Evolutionary conservation across 2,797 vertebrate species (phyloP), one percentile per base, ranked within the genome.

Genomic region (Rhinichthys osculus): DNA sequence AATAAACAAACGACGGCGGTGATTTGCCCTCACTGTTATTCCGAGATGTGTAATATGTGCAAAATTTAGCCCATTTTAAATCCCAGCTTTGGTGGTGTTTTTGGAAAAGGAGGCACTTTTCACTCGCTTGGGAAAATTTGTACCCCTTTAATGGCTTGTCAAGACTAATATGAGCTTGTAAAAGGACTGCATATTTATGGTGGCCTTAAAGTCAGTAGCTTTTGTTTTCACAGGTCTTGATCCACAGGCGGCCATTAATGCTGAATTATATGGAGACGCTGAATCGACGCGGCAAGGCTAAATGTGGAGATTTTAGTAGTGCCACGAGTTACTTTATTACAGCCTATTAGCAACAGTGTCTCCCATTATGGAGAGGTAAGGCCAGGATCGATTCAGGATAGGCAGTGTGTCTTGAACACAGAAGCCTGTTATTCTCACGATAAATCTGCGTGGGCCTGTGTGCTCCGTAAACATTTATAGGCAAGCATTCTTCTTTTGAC

Each of bases 291-390:
- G n/a, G 70, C 64, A 44, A 78, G 81, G 77, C 77, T 47, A 82
- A 89, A 87, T 89, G 88, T 88, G 71, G 88, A 23, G 84, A 85
- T 90, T 95, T 94, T 94, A 93, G 91, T 69, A 78, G 83, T 74
- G 87, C 73, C 74, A 89, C 66, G 40, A 91, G 93, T 92, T 92
- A 90, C 92, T 95, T 95, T 94, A 95, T 95, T 90, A 89, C 93
- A 86, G 87, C 87, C 93, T 92, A 95, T 95, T 95, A 95, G 94
- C 85, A 86, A 84, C 87, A 88, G 84, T 90, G 91, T 94, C 92
- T 92, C 92, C 93, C 91, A 90, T 94, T 94, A 94, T 91, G 92
- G 90, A 91, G 92, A 89, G 90, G 93, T 91, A 93, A 94, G 91
- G 85, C 88, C 66, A 84, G 67, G 92, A 94, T 95, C 94, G 90